phyloP scores from a whole-genome alignment of 2,113 vertebrate genomes.

The Prunella himalayana region DNA sequence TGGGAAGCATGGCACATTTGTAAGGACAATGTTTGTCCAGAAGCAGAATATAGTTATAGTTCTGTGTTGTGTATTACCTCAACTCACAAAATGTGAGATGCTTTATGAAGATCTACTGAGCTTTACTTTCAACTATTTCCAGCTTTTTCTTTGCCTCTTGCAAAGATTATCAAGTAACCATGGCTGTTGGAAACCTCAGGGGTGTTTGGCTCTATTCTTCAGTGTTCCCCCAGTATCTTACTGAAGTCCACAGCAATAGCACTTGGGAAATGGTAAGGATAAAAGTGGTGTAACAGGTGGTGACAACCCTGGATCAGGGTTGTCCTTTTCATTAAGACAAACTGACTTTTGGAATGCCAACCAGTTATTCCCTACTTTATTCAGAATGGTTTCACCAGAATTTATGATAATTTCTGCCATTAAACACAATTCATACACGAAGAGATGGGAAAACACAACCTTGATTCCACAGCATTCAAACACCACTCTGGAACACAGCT shows the following conservation, averaged over 20 bases:
- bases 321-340: neutral
- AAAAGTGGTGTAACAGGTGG: fast-evolving
- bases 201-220: neutral
- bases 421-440: neutral
- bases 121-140: neutral
- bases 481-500: neutral
- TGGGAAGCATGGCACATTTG: fast-evolving
- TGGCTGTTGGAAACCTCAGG: neutral
- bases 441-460: neutral
- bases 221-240: neutral
- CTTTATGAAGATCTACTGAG: neutral
- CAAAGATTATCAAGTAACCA: fast-evolving
- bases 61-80: neutral
- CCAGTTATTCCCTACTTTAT: neutral
- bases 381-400: neutral
- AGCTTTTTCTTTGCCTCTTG: neutral
- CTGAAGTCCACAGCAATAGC: neutral
- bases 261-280: neutral
- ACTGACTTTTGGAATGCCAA: neutral
- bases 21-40: neutral
- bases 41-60: neutral
- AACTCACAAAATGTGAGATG: neutral
- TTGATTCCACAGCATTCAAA: neutral
- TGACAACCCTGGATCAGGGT: too few relatives aligned
- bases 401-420: neutral